These are phyloP conservation scores for Anguilla obscura DNA, from an alignment of 2,797 vertebrate genomes.

Conservation along the genomic window DNA sequence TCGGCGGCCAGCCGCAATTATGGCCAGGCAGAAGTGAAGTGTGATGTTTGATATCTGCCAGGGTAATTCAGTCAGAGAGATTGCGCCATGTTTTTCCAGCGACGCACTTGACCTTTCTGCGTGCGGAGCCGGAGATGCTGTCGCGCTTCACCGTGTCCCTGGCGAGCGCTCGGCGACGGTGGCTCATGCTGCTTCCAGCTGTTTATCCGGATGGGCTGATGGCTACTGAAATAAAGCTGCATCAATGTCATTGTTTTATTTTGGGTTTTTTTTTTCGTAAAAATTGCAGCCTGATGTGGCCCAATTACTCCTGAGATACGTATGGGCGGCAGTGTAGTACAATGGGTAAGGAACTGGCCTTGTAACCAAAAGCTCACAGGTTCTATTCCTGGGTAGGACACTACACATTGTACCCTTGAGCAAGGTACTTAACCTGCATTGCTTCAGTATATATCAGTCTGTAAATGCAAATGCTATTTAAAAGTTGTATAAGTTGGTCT, in stretches of 20 bases:
- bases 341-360: too few relatives aligned
- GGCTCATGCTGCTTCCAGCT: constrained; percentile 18
- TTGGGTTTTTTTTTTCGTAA: too few relatives aligned
- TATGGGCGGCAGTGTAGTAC: too few relatives aligned
- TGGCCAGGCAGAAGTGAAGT: constrained; percentile 63
- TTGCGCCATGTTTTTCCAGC: constrained; percentile 54
- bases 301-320: constrained; percentile 22
- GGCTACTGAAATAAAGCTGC: constrained; percentile 25
- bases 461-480: too few relatives aligned
- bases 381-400: too few relatives aligned
- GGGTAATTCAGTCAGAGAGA: constrained; percentile 74
- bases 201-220: constrained; percentile 15
- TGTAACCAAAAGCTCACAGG: too few relatives aligned
- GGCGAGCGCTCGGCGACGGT: constrained; percentile 12
- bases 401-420: too few relatives aligned
- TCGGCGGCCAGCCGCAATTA: constrained; percentile 67
- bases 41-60: constrained; percentile 69
- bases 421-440: too few relatives aligned
- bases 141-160: constrained; percentile 40
- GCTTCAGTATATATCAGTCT: too few relatives aligned
- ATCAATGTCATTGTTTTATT: constrained; percentile 20
- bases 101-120: constrained; percentile 54
- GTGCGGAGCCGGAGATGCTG: constrained; percentile 47
- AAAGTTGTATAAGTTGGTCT: too few relatives aligned
- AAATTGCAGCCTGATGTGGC: constrained; percentile 9